These are phyloP conservation scores for Drosophila robusta DNA, from an alignment of 2,888 invertebrate species.

Conservation along the genomic window DNA sequence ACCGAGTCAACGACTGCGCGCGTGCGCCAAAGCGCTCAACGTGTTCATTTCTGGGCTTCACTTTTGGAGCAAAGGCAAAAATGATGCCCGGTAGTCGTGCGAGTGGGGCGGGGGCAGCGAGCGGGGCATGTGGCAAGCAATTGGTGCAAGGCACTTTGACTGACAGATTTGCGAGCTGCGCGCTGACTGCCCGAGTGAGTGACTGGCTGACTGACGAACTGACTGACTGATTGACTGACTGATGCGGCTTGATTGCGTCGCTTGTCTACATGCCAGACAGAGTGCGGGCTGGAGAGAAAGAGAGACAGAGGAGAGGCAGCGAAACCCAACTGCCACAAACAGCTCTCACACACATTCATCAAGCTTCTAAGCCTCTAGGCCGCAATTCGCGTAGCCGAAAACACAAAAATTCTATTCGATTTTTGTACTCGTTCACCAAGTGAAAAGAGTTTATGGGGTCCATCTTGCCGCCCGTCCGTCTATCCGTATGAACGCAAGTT, in stretches of 20 bases:
- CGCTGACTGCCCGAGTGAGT: constrained; percentile 25
- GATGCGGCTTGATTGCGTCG: constrained; percentile 60
- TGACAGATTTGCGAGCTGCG: constrained; percentile 46
- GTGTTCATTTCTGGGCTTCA: constrained; percentile 71
- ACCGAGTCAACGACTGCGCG: constrained; percentile 64
- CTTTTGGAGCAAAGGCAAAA: constrained; percentile 64
- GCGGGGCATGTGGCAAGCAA: constrained; percentile 59
- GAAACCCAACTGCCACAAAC: constrained; percentile 6
- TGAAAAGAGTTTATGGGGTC: too few relatives aligned
- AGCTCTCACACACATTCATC: constrained; percentile 52
- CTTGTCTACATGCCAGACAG: constrained; percentile 46
- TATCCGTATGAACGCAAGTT: too few relatives aligned
- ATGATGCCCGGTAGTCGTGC: constrained; percentile 83
- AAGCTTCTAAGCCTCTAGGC: constrained; percentile 8
- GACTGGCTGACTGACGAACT: constrained; percentile 34
- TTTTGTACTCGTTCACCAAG: background rate
- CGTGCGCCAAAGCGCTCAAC: constrained; percentile 69
- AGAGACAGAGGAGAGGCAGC: background rate
- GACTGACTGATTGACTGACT: constrained; percentile 49
- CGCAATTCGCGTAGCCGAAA: background rate
- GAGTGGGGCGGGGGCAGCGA: constrained; percentile 19
- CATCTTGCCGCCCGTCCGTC: too few relatives aligned
- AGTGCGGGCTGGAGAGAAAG: constrained; percentile 1
- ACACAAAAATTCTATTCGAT: constrained; percentile 27
- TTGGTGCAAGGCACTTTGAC: constrained; percentile 68